phyloP scores from a whole-genome alignment of 2,888 invertebrate genomes.

The Caprella mutica region DNA sequence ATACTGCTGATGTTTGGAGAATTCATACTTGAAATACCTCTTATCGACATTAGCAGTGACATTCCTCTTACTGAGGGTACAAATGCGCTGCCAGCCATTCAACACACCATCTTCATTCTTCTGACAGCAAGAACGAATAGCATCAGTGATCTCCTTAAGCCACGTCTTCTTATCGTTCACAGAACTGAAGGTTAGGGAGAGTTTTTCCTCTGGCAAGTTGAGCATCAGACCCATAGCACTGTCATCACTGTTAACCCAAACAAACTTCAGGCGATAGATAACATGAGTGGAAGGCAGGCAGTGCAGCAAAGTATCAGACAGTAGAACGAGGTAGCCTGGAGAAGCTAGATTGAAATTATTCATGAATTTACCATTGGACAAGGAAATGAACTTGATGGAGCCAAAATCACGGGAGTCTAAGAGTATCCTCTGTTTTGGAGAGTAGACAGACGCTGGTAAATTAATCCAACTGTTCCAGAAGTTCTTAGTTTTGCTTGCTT shows the following conservation, averaged over 20 bases:
- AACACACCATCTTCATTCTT: neutral
- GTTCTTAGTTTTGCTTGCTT: too few relatives aligned
- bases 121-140: neutral
- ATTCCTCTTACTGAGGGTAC: neutral
- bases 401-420: neutral
- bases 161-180: neutral
- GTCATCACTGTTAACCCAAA: too few relatives aligned
- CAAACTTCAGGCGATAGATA: too few relatives aligned
- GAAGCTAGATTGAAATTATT: neutral
- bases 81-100: neutral
- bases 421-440: neutral
- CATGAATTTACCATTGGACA: neutral
- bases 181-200: neutral
- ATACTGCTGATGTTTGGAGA: constrained; percentile 57
- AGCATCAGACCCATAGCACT: too few relatives aligned
- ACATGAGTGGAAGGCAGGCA: neutral
- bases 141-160: neutral
- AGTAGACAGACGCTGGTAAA: too few relatives aligned
- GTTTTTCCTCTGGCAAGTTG: neutral
- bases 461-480: too few relatives aligned
- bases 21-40: constrained; percentile 60
- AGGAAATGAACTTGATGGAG: neutral
- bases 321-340: neutral
- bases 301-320: neutral
- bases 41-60: constrained; percentile 40